Conservation (phyloP, 2,888 invertebrate genomes). For the Mesorhabditis sp. region DNA sequence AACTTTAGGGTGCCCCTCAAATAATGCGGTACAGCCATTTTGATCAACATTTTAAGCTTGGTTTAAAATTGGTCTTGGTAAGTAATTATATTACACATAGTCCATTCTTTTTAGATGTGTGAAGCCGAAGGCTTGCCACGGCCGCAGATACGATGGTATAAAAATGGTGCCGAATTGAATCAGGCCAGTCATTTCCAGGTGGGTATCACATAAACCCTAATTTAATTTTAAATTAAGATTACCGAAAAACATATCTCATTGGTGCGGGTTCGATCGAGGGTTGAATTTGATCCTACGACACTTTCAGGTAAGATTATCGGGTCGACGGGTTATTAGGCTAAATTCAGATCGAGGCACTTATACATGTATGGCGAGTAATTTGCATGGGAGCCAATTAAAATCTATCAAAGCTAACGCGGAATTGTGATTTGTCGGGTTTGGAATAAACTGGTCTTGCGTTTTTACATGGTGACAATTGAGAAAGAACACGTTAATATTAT, state of each 20-base stretch:
- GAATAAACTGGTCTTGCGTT: too few species aligned
- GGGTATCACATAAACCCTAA: not conserved
- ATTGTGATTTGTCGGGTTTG: not conserved
- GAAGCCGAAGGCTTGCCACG: conserved; percentile 81
- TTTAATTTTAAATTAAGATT: conserved; percentile 8
- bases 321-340: not conserved
- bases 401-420: conserved; percentile 10
- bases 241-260: conserved; percentile 8
- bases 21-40: conserved; percentile 36
- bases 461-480: too few species aligned
- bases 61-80: conserved; percentile 84
- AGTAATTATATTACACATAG: not conserved
- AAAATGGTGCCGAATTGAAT: conserved; percentile 84
- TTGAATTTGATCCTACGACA: conserved; percentile 16
- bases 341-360: conserved; percentile 8
- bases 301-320: conserved; percentile 11
- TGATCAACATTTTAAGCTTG: conserved; percentile 63
- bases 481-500: too few species aligned
- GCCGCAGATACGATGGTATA: conserved; percentile 88
- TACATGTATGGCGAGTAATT: conserved; percentile 15
- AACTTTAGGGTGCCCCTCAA: conserved; percentile 27
- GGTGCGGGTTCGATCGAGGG: not conserved
- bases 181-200: conserved; percentile 21
- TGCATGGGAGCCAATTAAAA: conserved; percentile 15
- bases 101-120: conserved; percentile 66